Evolutionary conservation across 2,113 vertebrate genomes (phyloP).

Genomic region (Boulengeromyrus knoepffleri): DNA sequence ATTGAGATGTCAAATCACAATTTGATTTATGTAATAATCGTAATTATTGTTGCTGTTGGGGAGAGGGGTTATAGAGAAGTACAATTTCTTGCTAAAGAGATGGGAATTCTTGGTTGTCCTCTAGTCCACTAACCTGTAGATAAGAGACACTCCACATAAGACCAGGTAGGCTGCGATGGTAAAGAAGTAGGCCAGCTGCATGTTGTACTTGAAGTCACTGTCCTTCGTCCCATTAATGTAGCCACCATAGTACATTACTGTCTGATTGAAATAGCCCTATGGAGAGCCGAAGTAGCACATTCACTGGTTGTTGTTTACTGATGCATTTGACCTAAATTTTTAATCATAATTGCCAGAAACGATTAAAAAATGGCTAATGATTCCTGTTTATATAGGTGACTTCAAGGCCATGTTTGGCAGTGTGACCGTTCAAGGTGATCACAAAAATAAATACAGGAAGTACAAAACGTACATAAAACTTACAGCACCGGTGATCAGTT

Average conservation of each 20-base stretch:
- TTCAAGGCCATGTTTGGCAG: neutral
- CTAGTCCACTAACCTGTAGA: slow-evolving; percentile 68
- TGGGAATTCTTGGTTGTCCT: neutral
- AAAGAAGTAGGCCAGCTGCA: slow-evolving; percentile 91
- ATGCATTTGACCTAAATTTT: neutral
- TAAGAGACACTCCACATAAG: slow-evolving; percentile 71
- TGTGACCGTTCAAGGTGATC: neutral
- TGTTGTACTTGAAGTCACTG: slow-evolving; percentile 62
- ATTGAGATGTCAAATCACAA: neutral
- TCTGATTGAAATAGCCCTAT: slow-evolving; percentile 62
- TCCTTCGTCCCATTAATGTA: slow-evolving; percentile 61
- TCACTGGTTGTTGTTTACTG: neutral
- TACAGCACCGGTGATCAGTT: slow-evolving; percentile 83
- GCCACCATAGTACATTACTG: slow-evolving; percentile 82
- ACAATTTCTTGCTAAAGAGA: neutral
- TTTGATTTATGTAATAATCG: neutral
- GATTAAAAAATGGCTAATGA: neutral
- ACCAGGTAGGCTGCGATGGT: slow-evolving; percentile 73
- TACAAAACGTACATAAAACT: slow-evolving; percentile 43
- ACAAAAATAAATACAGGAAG: neutral
- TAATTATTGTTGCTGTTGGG: neutral
- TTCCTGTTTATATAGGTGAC: neutral
- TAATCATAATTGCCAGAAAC: neutral
- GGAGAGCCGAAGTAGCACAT: neutral
- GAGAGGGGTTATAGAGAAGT: neutral